Evolutionary conservation across 2,113 vertebrate species (phyloP).

Genomic region (Bungarus multicinctus): DNA sequence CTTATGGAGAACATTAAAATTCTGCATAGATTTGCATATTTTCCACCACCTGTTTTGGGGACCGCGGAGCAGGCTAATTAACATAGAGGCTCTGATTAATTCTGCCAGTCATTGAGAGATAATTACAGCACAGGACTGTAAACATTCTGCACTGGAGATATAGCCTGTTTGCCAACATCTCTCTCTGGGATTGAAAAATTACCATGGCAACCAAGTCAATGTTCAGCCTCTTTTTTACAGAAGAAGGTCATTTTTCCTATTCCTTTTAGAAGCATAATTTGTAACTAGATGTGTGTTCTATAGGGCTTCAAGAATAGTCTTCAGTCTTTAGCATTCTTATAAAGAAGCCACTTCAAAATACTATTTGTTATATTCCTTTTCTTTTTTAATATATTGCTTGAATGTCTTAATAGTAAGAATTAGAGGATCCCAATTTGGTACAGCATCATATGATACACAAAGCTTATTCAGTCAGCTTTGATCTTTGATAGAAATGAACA

Average conservation of each 20-base stretch:
- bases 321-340: slow-evolving; percentile 61
- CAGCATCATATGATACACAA: slow-evolving; percentile 30
- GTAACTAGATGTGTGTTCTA: slow-evolving; percentile 62
- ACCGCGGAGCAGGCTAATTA: slow-evolving; percentile 93
- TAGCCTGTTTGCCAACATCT: slow-evolving; percentile 82
- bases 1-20: slow-evolving; percentile 93
- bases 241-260: slow-evolving; percentile 73
- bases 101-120: slow-evolving; percentile 91
- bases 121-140: slow-evolving; percentile 78
- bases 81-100: slow-evolving; percentile 98
- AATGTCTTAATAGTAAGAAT: slow-evolving; percentile 39
- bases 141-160: slow-evolving; percentile 80
- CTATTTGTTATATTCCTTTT: slow-evolving; percentile 41
- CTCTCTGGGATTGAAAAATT: slow-evolving; percentile 75
- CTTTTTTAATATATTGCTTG: slow-evolving; percentile 29
- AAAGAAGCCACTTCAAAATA: slow-evolving; percentile 60
- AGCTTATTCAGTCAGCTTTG: slow-evolving; percentile 45
- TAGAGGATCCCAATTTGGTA: slow-evolving; percentile 30
- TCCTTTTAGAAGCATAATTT: slow-evolving; percentile 67
- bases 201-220: slow-evolving; percentile 82
- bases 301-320: slow-evolving; percentile 58
- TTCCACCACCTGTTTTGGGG: slow-evolving; percentile 97
- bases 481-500: slow-evolving; percentile 29
- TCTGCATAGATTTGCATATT: slow-evolving; percentile 99
- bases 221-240: slow-evolving; percentile 73